phyloP scores from a whole-genome alignment of 2,888 invertebrate genomes.

The Sinohyriopsis cumingii region DNA sequence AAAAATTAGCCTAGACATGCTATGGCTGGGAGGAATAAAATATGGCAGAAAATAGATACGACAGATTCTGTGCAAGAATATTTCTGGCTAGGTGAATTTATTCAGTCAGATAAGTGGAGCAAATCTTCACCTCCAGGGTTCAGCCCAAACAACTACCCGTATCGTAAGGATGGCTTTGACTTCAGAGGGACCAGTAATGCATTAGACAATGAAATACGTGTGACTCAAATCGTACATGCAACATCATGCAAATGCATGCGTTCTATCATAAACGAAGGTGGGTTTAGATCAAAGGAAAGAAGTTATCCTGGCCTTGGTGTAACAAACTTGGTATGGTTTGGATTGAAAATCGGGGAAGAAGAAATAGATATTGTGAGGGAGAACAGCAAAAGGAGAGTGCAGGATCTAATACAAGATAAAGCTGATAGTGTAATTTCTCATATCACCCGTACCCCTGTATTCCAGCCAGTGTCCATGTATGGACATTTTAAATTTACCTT shows the following conservation, averaged over 20 bases:
- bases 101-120: no score
- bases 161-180: no score
- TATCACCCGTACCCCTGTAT: neutral
- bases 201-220: neutral
- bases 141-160: no score
- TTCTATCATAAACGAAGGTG: neutral
- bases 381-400: no score
- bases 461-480: neutral
- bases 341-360: neutral
- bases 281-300: neutral
- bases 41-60: no score
- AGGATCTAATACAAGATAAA: no score
- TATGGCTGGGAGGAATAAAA: no score
- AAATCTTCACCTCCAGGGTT: no score
- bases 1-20: no score
- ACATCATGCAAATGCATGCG: neutral
- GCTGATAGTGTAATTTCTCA: no score
- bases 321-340: neutral
- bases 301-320: neutral
- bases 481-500: neutral
- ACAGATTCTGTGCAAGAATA: no score
- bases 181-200: neutral
- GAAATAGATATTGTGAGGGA: neutral
- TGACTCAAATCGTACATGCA: neutral
- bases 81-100: no score